Evolutionary conservation across 2,888 invertebrate species (phyloP).

Genomic region (Galerucella nymphaeae): DNA sequence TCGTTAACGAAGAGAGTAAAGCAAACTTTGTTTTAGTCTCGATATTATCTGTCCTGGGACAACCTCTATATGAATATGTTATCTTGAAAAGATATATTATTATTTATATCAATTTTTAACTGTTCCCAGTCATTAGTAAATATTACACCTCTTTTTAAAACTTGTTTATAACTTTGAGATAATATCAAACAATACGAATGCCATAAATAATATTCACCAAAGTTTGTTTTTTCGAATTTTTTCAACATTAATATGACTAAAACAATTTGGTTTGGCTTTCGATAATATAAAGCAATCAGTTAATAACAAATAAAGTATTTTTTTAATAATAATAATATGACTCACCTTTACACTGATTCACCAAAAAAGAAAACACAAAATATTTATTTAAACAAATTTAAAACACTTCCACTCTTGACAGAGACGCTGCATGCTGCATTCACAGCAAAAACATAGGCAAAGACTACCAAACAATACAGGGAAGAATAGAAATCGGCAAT

Average conservation of each 20-base stretch:
- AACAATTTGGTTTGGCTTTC: neutral
- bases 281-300: neutral
- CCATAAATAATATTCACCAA: neutral
- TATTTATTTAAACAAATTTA: neutral
- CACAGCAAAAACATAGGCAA: slow-evolving; percentile 26
- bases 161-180: too few species aligned
- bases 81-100: too few species aligned
- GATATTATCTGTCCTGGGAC: too few species aligned
- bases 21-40: too few species aligned
- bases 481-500: slow-evolving; percentile 23
- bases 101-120: too few species aligned
- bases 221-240: too few species aligned
- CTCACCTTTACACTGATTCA: slow-evolving; percentile 2
- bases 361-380: neutral
- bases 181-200: too few species aligned
- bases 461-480: slow-evolving; percentile 34
- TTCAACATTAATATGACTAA: neutral
- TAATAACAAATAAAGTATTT: too few species aligned
- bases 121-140: too few species aligned
- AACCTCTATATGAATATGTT: too few species aligned
- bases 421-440: slow-evolving; percentile 12
- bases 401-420: slow-evolving; percentile 9
- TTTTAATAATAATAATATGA: neutral
- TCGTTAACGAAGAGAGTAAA: too few species aligned
- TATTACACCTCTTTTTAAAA: too few species aligned